These are phyloP conservation scores for Notechis scutatus DNA, from an alignment of 2,113 vertebrate genomes.

Conservation along the genomic window DNA sequence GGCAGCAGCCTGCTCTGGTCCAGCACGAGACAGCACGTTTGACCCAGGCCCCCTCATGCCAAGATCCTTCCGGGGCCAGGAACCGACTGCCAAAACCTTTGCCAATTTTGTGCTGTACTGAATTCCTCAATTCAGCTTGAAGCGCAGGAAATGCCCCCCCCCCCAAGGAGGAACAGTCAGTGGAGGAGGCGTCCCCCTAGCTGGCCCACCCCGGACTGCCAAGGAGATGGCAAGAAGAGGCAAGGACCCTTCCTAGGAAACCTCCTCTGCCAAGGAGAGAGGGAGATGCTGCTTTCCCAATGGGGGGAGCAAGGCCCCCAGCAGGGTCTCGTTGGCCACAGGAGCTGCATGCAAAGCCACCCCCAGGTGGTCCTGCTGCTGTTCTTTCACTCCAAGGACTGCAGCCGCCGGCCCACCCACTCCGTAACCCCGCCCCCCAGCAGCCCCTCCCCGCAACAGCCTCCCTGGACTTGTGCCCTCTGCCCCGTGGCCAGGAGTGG, in stretches of 20 bases:
- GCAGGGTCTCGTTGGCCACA: neutral
- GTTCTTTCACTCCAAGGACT: neutral
- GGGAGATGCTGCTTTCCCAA: neutral
- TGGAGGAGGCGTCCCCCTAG: fast-evolving
- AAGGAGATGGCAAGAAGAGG: neutral
- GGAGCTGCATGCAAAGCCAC: neutral
- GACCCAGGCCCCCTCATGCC: neutral
- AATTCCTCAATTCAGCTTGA: neutral
- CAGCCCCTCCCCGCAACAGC: neutral
- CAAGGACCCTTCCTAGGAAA: neutral
- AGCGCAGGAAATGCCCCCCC: neutral
- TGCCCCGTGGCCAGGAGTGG: neutral
- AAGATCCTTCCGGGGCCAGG: neutral
- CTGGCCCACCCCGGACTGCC: neutral
- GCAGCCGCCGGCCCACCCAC: neutral
- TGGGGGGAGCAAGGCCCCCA: neutral
- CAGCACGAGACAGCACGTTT: neutral
- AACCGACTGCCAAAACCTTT: neutral
- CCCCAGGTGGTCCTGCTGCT: neutral
- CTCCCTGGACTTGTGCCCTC: neutral
- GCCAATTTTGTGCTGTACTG: neutral
- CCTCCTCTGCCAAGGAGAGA: neutral
- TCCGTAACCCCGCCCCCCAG: neutral
- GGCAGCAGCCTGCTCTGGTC: neutral
- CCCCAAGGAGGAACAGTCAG: neutral